Conservation (phyloP, 35 echinoderm and acorn worm genomes). For the Diadema setosum region DNA sequence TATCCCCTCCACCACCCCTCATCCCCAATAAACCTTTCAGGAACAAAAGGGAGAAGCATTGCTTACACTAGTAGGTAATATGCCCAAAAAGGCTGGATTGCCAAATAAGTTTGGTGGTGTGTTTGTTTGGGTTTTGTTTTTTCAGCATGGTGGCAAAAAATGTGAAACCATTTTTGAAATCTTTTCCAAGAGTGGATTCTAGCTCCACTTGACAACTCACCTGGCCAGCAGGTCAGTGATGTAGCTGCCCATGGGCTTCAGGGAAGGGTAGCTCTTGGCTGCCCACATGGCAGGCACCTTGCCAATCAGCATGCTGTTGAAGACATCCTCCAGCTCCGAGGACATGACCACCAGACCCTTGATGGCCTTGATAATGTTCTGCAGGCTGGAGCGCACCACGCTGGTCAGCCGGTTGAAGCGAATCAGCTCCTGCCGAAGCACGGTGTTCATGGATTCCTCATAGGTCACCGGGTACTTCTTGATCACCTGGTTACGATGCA, state of each 20-base stretch:
- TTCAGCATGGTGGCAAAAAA: too few relatives aligned
- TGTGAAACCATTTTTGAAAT: too few relatives aligned
- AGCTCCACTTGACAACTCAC: slow-evolving; percentile 50
- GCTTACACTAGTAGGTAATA: too few relatives aligned
- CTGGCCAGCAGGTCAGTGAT: slow-evolving; percentile 83
- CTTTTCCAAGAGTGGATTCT: too few relatives aligned
- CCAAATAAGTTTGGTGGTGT: too few relatives aligned
- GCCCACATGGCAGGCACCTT: slow-evolving; percentile 91
- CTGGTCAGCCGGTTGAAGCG: slow-evolving; percentile 87
- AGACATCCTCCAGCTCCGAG: slow-evolving; percentile 95
- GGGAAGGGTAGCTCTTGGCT: slow-evolving; percentile 92
- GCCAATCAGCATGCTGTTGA: slow-evolving; percentile 91
- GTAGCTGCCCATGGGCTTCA: slow-evolving; percentile 94
- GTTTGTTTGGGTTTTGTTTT: too few relatives aligned
- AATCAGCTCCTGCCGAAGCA: slow-evolving; percentile 94
- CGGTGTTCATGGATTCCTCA: slow-evolving; percentile 97
- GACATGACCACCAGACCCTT: slow-evolving; percentile 99
- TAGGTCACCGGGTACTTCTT: slow-evolving; percentile 88
- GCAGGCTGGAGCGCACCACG: slow-evolving; percentile 72
- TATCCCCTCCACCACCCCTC: too few relatives aligned
- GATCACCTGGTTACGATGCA: too few relatives aligned
- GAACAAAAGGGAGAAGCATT: too few relatives aligned
- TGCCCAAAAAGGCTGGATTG: too few relatives aligned
- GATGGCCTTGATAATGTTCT: slow-evolving; percentile 96
- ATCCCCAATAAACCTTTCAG: too few relatives aligned